These are phyloP conservation scores for Drosophila pruinosa DNA, from an alignment of 1,140 invertebrate species.

Conservation along the genomic window DNA sequence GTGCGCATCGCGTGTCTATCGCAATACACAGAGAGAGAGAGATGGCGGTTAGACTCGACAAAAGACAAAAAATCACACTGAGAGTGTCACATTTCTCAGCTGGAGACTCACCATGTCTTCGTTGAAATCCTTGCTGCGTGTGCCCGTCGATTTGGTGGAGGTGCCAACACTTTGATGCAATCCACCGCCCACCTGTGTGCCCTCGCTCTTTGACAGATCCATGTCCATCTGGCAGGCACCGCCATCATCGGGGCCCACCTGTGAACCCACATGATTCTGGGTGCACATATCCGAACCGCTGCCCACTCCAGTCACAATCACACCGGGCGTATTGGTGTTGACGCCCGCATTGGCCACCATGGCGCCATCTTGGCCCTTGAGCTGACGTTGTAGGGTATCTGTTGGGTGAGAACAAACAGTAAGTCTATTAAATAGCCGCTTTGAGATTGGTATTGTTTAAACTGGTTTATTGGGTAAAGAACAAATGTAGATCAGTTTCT, in stretches of 20 bases:
- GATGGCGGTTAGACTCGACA: constrained; percentile 11
- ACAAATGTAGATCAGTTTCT: no score
- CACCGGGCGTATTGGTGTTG: constrained; percentile 76
- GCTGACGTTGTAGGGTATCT: constrained; percentile 84
- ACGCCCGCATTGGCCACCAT: constrained; percentile 85
- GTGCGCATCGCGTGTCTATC: constrained; percentile 77
- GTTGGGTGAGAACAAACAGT: not conserved
- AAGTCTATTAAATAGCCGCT: not conserved
- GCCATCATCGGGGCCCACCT: constrained; percentile 79
- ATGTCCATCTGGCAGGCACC: constrained; percentile 81
- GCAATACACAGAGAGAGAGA: constrained; percentile 9
- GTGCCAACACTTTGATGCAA: constrained; percentile 83
- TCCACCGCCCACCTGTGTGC: constrained; percentile 90
- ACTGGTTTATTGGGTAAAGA: no score
- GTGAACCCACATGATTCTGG: constrained; percentile 83
- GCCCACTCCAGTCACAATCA: constrained; percentile 70
- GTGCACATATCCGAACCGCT: constrained; percentile 82
- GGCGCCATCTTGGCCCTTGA: constrained; percentile 86
- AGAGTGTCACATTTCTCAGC: constrained; percentile 16
- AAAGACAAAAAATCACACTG: not conserved
- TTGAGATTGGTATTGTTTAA: not conserved
- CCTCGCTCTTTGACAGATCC: constrained; percentile 88
- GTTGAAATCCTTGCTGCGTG: constrained; percentile 83
- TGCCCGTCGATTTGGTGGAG: constrained; percentile 85
- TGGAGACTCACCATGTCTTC: constrained; percentile 77